Evolutionary conservation across 2,113 vertebrate species (phyloP).

Genomic region (Garra rufa): DNA sequence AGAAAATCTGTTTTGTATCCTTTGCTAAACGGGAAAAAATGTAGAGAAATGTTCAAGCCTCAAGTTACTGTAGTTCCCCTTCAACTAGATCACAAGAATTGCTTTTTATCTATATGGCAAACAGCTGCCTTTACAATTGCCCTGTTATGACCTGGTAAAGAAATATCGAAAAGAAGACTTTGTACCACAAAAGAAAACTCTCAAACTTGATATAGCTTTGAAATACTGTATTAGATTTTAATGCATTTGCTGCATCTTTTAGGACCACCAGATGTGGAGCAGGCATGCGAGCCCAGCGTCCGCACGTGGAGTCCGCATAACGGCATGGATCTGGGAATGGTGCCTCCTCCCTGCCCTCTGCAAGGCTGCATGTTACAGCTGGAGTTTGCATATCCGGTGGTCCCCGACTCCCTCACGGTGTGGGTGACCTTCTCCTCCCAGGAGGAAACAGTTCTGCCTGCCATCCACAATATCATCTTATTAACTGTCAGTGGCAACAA

Average conservation of each 20-base stretch:
- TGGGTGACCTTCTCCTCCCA: conserved; percentile 95
- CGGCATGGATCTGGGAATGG: conserved; percentile 82
- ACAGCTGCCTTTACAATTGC: conserved; percentile 27
- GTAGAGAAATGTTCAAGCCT: conserved; percentile 1
- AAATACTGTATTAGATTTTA: not conserved
- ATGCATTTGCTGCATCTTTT: conserved; percentile 31
- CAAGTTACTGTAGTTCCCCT: conserved; percentile 11
- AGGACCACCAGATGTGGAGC: conserved; percentile 98
- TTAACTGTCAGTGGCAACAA: conserved; percentile 86
- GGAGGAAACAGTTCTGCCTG: conserved; percentile 86
- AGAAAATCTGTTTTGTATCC: conserved; percentile 44
- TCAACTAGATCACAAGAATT: conserved; percentile 34
- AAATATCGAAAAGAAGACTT: not conserved
- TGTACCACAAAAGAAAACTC: not conserved
- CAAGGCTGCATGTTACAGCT: conserved; percentile 96
- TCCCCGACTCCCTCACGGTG: conserved; percentile 89
- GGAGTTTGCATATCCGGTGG: conserved; percentile 85
- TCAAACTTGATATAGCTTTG: not conserved
- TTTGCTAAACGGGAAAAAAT: conserved; percentile 48
- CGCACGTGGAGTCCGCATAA: conserved; percentile 96
- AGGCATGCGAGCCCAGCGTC: conserved; percentile 93
- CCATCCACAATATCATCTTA: conserved; percentile 91
- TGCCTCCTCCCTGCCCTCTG: conserved; percentile 82
- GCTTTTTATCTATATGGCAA: conserved; percentile 34
- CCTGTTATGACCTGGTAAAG: conserved; percentile 19